phyloP scores from a whole-genome alignment of 2,797 vertebrate species.

The Phrynocephalus vlangalii region DNA sequence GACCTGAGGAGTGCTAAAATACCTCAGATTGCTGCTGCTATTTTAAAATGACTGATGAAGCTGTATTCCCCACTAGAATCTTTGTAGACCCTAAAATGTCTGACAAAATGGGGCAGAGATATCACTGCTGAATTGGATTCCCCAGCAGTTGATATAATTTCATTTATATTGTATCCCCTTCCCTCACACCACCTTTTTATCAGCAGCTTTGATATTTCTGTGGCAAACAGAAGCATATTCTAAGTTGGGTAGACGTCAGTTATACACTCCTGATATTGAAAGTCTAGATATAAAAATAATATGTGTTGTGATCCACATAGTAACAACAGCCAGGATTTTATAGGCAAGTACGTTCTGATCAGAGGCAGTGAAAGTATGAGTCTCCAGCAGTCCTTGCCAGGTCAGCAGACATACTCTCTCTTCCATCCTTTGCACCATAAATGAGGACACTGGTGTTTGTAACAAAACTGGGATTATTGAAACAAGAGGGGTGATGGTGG shows the following conservation, averaged over 20 bases:
- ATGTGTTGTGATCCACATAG: too few relatives aligned
- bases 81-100: constrained; percentile 67
- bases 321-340: too few relatives aligned
- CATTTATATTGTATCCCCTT: constrained; percentile 13
- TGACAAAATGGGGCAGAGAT: constrained; percentile 29
- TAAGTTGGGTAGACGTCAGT: not conserved
- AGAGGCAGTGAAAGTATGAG: too few relatives aligned
- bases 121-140: constrained; percentile 1
- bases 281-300: too few relatives aligned
- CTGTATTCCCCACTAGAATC: constrained; percentile 50
- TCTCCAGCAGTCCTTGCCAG: too few relatives aligned
- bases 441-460: too few relatives aligned
- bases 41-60: constrained; percentile 73
- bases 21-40: constrained; percentile 69
- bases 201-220: not conserved
- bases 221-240: constrained; percentile 16
- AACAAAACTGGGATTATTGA: too few relatives aligned
- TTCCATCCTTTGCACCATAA: too few relatives aligned
- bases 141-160: not conserved
- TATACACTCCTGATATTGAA: too few relatives aligned
- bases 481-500: too few relatives aligned
- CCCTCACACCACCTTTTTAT: not conserved
- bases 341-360: too few relatives aligned
- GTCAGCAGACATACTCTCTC: too few relatives aligned
- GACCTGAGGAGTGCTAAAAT: constrained; percentile 75